Percentiles rank a stretch among this genome's conserved stretches.
These are phyloP conservation scores for Machaerirhynchus nigripectus DNA, from an alignment of 2,113 vertebrate genomes.

Conservation along the genomic window DNA sequence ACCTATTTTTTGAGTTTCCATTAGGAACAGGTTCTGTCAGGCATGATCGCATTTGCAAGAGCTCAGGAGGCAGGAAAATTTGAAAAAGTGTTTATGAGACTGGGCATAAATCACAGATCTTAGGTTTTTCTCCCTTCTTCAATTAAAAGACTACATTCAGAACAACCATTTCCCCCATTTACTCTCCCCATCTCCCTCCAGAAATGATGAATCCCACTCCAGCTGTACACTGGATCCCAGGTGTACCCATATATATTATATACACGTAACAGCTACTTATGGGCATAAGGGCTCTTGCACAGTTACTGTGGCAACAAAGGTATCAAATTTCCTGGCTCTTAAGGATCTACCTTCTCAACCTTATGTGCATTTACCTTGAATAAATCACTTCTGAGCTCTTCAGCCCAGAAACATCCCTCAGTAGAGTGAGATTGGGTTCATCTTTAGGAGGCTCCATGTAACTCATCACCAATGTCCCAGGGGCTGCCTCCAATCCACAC, in stretches of 20 bases:
- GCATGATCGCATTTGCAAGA: not conserved
- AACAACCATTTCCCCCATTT: not conserved
- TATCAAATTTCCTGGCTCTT: constrained; percentile 27
- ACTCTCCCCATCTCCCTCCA: not conserved
- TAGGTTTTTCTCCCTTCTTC: not conserved
- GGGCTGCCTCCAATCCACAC: not conserved
- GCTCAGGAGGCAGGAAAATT: constrained; percentile 53
- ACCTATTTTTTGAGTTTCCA: constrained; percentile 56
- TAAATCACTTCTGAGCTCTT: not conserved
- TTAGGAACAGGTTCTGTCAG: constrained; percentile 45
- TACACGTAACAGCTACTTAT: constrained; percentile 28
- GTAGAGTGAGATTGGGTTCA: fast-evolving
- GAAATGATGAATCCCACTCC: constrained; percentile 5
- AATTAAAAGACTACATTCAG: constrained; percentile 5
- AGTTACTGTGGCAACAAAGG: constrained; percentile 61
- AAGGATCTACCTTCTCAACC: constrained; percentile 3
- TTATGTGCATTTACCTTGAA: constrained; percentile 16
- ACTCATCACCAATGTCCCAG: fast-evolving
- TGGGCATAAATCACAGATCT: constrained; percentile 10
- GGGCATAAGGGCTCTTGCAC: constrained; percentile 14
- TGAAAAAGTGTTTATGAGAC: constrained; percentile 39
- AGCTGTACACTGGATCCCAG: constrained; percentile 33
- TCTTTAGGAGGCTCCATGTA: not conserved
- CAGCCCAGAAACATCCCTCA: not conserved
- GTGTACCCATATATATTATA: not conserved